These are phyloP conservation scores for Gnathonemus echidnorhynchus DNA, from an alignment of 2,113 vertebrate species.

Conservation along the genomic window DNA sequence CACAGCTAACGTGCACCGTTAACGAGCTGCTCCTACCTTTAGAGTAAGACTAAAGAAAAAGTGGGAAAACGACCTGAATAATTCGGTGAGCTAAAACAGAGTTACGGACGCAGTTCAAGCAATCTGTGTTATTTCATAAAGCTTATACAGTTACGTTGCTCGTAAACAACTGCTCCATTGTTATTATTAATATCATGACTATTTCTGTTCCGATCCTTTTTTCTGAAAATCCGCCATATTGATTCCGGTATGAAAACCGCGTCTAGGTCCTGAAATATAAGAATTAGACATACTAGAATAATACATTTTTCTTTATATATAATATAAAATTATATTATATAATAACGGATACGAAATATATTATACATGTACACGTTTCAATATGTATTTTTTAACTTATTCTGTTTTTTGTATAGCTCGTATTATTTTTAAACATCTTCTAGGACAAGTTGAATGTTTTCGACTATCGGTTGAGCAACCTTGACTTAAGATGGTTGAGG, in stretches of 20 bases:
- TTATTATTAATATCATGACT: conserved; percentile 32
- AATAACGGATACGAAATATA: too few species aligned
- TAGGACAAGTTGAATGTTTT: conserved; percentile 20
- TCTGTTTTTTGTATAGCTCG: background rate
- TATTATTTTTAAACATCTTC: conserved; percentile 6
- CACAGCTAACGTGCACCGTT: background rate
- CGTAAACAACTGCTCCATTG: conserved; percentile 29
- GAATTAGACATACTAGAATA: background rate
- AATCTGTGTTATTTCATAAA: background rate
- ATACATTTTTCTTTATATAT: background rate
- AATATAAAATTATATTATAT: background rate
- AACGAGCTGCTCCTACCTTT: background rate
- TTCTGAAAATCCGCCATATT: conserved; percentile 66
- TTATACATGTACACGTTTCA: background rate
- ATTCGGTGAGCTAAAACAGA: background rate
- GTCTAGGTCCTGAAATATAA: conserved; percentile 9
- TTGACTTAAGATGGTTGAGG: background rate
- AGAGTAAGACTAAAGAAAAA: background rate
- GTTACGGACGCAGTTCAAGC: background rate
- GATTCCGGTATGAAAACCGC: conserved; percentile 30
- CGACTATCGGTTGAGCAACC: conserved; percentile 16
- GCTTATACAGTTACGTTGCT: conserved; percentile 14
- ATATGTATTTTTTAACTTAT: background rate
- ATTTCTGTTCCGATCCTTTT: conserved; percentile 41
- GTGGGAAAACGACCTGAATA: background rate